phyloP scores from a whole-genome alignment of 2,113 vertebrate genomes.

The Lagopus leucura region DNA sequence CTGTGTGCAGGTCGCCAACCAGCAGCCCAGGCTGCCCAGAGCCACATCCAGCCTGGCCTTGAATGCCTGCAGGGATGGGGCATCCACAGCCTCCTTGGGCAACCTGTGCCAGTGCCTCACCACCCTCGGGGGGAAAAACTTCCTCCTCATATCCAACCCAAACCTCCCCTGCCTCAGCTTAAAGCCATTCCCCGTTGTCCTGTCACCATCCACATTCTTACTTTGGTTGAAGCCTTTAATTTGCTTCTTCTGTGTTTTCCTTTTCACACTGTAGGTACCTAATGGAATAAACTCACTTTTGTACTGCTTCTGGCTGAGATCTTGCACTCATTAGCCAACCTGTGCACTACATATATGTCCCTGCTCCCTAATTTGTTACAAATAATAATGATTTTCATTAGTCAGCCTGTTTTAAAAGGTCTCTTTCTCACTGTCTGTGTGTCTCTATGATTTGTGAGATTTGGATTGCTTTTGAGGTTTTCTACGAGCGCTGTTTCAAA shows the following conservation, averaged over 20 bases:
- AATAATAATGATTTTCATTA: neutral
- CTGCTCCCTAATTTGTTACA: neutral
- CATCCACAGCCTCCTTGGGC: too few species aligned
- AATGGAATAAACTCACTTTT: neutral
- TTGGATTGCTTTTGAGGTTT: constrained; percentile 1
- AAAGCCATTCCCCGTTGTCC: too few species aligned
- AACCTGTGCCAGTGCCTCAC: too few species aligned
- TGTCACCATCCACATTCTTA: neutral
- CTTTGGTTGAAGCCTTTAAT: neutral
- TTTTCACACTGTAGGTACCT: neutral
- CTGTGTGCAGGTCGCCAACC: too few species aligned
- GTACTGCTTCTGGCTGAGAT: neutral
- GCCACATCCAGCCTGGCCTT: too few species aligned
- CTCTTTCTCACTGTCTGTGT: neutral
- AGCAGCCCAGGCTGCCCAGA: too few species aligned
- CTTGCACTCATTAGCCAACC: neutral
- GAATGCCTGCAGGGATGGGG: too few species aligned
- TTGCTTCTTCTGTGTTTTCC: neutral
- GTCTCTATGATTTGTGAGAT: neutral
- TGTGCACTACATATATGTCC: neutral
- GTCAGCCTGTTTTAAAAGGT: neutral
- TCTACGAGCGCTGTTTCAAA: constrained; percentile 22
- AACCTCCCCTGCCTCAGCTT: too few species aligned
- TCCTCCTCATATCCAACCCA: too few species aligned
- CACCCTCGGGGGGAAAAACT: too few species aligned